phyloP scores from a whole-genome alignment of 2,797 vertebrate genomes.

The Okamejei kenojei region DNA sequence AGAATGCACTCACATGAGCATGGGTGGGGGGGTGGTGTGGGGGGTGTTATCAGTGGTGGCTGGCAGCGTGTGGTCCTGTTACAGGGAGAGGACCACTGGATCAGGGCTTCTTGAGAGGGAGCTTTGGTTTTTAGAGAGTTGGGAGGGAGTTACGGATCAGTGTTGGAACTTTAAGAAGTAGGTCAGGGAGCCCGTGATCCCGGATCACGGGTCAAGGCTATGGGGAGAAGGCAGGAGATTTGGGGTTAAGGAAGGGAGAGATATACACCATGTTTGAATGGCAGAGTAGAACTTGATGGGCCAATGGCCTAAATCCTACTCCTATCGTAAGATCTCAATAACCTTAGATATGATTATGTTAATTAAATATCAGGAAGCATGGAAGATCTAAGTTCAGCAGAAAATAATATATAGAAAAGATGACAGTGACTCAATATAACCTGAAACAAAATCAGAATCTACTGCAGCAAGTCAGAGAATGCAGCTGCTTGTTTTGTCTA shows the following conservation, averaged over 20 bases:
- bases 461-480: background rate
- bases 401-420: background rate
- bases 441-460: background rate
- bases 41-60: background rate
- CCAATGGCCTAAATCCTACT: too few species aligned
- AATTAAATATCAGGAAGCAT: background rate
- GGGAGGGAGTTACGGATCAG: background rate
- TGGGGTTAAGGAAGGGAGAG: too few species aligned
- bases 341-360: too few species aligned
- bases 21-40: too few species aligned
- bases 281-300: too few species aligned
- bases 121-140: background rate
- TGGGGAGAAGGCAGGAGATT: background rate
- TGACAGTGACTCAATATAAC: background rate
- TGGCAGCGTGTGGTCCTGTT: background rate
- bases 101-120: background rate
- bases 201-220: background rate
- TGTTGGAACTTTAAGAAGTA: background rate
- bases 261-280: too few species aligned
- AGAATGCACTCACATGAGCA: too few species aligned
- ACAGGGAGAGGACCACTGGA: background rate
- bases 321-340: too few species aligned
- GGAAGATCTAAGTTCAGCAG: background rate
- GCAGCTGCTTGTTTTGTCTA: background rate
- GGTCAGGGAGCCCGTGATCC: too few species aligned